These are phyloP conservation scores for Ametastegia equiseti DNA, from an alignment of 2,888 invertebrate genomes.

Conservation along the genomic window DNA sequence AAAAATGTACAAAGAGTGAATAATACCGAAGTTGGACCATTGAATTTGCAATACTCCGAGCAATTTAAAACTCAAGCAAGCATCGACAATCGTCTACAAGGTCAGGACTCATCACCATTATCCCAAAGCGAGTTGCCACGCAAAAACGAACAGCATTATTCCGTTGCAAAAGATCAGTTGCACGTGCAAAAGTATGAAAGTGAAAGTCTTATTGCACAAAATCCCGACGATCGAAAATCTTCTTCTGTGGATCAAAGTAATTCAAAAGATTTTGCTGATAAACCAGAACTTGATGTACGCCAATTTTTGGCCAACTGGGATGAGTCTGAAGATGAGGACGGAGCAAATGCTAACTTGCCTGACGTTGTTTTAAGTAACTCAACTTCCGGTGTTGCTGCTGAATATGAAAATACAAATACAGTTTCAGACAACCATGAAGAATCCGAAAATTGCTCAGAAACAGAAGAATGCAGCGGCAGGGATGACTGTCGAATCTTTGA, in stretches of 20 bases:
- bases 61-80: conserved; percentile 54
- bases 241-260: conserved; percentile 48
- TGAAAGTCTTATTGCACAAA: conserved; percentile 52
- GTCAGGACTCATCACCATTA: conserved; percentile 41
- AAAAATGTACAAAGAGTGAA: conserved; percentile 15
- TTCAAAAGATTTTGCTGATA: conserved; percentile 67
- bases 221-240: conserved; percentile 34
- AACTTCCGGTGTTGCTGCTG: conserved; percentile 63
- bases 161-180: conserved; percentile 52
- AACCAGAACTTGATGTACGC: conserved; percentile 72
- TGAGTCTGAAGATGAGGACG: conserved; percentile 73
- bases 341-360: conserved; percentile 58
- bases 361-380: conserved; percentile 59
- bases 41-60: conserved; percentile 54
- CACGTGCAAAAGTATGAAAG: conserved; percentile 48
- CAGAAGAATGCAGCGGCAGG: conserved; percentile 13
- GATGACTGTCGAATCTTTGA: conserved; percentile 41
- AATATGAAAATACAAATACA: conserved; percentile 62
- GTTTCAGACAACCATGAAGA: conserved; percentile 54
- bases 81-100: conserved; percentile 49
- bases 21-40: conserved; percentile 49
- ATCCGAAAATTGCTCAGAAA: conserved; percentile 31
- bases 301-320: conserved; percentile 75
- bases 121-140: neutral
- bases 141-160: conserved; percentile 54